Conservation (phyloP, 2,113 vertebrate species). For the Chaetodon auriga region DNA sequence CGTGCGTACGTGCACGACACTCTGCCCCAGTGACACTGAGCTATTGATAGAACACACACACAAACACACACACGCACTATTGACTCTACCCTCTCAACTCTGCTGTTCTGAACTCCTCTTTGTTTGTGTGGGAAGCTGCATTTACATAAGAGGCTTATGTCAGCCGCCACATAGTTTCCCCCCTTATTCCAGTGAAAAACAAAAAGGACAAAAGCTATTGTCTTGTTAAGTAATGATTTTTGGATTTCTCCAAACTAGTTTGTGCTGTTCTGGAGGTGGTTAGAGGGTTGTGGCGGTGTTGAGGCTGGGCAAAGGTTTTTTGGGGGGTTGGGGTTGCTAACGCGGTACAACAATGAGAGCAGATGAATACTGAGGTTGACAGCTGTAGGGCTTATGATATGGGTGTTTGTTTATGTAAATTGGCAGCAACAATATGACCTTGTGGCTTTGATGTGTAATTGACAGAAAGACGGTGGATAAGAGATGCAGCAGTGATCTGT, state of each 20-base stretch:
- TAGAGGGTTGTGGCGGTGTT: slow-evolving; percentile 45
- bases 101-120: slow-evolving; percentile 84
- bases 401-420: slow-evolving; percentile 80
- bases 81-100: slow-evolving; percentile 75
- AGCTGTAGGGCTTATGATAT: slow-evolving; percentile 70
- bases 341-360: slow-evolving; percentile 43
- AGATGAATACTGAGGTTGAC: slow-evolving; percentile 59
- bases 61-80: slow-evolving; percentile 35
- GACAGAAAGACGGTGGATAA: slow-evolving; percentile 56
- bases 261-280: slow-evolving; percentile 62
- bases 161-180: slow-evolving; percentile 74
- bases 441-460: slow-evolving; percentile 75
- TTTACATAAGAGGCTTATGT: slow-evolving; percentile 89
- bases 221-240: slow-evolving; percentile 85
- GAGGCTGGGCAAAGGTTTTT: slow-evolving; percentile 40
- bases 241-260: slow-evolving; percentile 82
- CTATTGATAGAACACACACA: slow-evolving; percentile 73
- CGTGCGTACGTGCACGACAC: slow-evolving; percentile 49
- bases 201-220: slow-evolving; percentile 87
- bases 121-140: slow-evolving; percentile 85
- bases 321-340: slow-evolving; percentile 32
- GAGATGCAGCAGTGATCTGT: slow-evolving; percentile 35
- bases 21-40: slow-evolving; percentile 67
- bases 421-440: slow-evolving; percentile 72
- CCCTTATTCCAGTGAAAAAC: slow-evolving; percentile 81